Evolutionary conservation across 2,888 invertebrate species (phyloP).

Genomic region (Empis livida): DNA sequence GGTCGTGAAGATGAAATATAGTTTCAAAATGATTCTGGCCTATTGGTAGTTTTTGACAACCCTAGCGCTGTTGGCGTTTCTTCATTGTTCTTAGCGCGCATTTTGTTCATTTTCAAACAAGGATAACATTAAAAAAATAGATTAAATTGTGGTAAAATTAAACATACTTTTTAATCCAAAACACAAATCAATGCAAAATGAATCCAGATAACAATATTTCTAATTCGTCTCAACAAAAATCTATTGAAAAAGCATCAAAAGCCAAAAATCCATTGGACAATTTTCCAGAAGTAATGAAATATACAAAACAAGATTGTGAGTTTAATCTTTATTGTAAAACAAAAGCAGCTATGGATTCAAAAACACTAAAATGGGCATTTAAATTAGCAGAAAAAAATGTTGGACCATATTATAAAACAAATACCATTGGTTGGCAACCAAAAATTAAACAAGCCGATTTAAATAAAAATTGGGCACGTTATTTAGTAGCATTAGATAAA

Average conservation of each 20-base stretch:
- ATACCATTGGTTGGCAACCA: constrained; percentile 50
- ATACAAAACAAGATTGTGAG: constrained; percentile 9
- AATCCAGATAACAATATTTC: constrained; percentile 15
- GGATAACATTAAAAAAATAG: no score
- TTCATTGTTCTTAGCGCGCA: no score
- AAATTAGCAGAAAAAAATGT: constrained; percentile 35
- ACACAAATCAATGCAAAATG: no score
- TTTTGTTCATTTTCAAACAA: no score
- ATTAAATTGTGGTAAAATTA: no score
- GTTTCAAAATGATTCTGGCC: no score
- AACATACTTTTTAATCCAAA: no score
- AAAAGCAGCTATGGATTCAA: constrained; percentile 28
- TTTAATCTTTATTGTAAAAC: constrained; percentile 21
- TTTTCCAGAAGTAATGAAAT: constrained; percentile 20
- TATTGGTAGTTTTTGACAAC: no score
- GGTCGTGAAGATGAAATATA: no score
- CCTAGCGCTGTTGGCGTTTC: no score
- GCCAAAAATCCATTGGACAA: constrained; percentile 28
- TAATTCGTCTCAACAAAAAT: constrained; percentile 25
- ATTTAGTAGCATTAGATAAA: constrained; percentile 41
- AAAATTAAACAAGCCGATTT: constrained; percentile 50
- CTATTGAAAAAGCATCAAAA: constrained; percentile 28
- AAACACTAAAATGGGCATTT: constrained; percentile 32
- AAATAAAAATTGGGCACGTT: constrained; percentile 49
- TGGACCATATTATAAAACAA: constrained; percentile 25